Base-by-base conservation (phyloP, 30 jellyfish, hydroid and myxozoan species). In the Phacellophora camtschatica region DNA sequence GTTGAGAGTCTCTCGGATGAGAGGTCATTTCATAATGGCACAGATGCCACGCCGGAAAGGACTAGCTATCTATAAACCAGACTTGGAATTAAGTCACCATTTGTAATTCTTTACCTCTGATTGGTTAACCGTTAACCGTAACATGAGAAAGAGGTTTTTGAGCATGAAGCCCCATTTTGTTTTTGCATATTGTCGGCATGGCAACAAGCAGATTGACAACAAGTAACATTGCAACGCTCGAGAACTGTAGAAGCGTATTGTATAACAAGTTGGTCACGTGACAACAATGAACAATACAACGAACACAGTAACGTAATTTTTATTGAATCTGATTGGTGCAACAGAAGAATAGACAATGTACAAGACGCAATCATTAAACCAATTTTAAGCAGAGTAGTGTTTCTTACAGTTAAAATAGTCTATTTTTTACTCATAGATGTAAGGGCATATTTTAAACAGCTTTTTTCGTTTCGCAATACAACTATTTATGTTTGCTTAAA, bases 1-100 rank as follows among this genome's bases (percentile, higher is more conserved):
- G 23, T 37, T 24, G 64, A 37, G 32, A 22, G 31, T 6, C 20
- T 27, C 12, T 51, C 58, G 10, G 75, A 55, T 4, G 51, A 33
- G n/a, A 66, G 77, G 0, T 45, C 46, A 5, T 31, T 68, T 10
- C 10, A 25, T 42, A 31, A 72, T 13, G 82, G 59, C 20, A 31
- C 28, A 4, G 87, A 45, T 5, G 32, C 2, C 16, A 80, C 84
- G 45, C 91, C 91, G 33, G 91, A 80, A 68, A 51, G 82, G 77
- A 80, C 91, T 50, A 80, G 91, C 71, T 80, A 80, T 80, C 37
- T 80, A 43, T 80, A 67, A 51, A 29, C 32, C 5, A 11, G 62
- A 41, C 5, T 24, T 16, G 46, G 23, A 19, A 16, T 36, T n/a
- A 10, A 22, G 74, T 36, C 74, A 15, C 24, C 51, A 15, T 61